phyloP scores from a whole-genome alignment of 2,888 invertebrate genomes.

The Heteromyza rotundicornis region DNA sequence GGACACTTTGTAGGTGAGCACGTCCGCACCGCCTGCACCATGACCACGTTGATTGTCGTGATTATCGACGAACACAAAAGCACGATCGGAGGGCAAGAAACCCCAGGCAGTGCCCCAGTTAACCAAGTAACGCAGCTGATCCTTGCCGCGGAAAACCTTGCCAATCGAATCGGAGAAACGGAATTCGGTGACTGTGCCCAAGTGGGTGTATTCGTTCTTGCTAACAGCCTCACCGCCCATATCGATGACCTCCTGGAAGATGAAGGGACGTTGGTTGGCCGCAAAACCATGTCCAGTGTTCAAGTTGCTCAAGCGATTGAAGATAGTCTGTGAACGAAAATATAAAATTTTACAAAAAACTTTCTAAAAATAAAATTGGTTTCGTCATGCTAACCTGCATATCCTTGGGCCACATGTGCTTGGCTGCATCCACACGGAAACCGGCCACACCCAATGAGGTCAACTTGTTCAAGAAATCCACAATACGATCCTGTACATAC shows the following conservation, averaged over 20 bases:
- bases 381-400: slow-evolving; percentile 56
- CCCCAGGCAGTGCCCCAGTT: slow-evolving; percentile 75
- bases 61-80: slow-evolving; percentile 83
- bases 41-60: slow-evolving; percentile 87
- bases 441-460: slow-evolving; percentile 80
- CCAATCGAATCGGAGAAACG: slow-evolving; percentile 59
- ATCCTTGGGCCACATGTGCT: slow-evolving; percentile 83
- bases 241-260: slow-evolving; percentile 79
- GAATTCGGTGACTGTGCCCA: slow-evolving; percentile 79
- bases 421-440: slow-evolving; percentile 81
- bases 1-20: slow-evolving; percentile 72
- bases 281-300: slow-evolving; percentile 71
- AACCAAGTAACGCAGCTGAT: slow-evolving; percentile 68
- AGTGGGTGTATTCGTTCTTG: slow-evolving; percentile 61
- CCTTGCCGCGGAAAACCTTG: slow-evolving; percentile 65
- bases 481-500: slow-evolving; percentile 49
- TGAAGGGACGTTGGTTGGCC: slow-evolving; percentile 69
- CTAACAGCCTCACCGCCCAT: slow-evolving; percentile 64
- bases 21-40: slow-evolving; percentile 66
- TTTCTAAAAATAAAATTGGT: neutral
- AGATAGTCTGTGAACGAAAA: slow-evolving; percentile 46
- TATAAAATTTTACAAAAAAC: neutral
- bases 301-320: slow-evolving; percentile 68
- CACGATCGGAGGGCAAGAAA: slow-evolving; percentile 66
- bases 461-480: slow-evolving; percentile 52